Evolutionary conservation across 2,113 vertebrate genomes (phyloP), one percentile per base, ranked within the genome.

Genomic region (Esox niger): DNA sequence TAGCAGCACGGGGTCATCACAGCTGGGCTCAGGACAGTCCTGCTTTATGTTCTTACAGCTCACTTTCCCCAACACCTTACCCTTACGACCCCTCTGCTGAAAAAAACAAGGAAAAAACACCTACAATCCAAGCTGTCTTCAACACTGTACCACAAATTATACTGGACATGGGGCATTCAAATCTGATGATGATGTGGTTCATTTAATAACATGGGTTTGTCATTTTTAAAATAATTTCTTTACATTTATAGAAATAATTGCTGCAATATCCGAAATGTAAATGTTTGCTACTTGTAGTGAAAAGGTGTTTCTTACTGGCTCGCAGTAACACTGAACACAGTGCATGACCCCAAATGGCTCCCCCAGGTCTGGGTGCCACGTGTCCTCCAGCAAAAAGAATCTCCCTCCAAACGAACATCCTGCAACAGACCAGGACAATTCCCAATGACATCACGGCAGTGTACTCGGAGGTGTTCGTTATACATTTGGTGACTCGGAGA

Each of bases 331-430:
- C 83, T 95, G 89, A 66, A 98, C 94, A 4, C 96, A 98, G 87
- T 93, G 94, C 95, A 98, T 98, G 76, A 98, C 85, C 25, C 96
- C 96, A 27, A 98, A 98, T 8, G 96, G 96, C 70, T 98, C 95
- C 26, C 96, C 96, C 7, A 98, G 88, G 69, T 98, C 96, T 60
- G 96, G 96, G 80, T 98, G 95, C 96, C 96, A 98, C 21, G 92
- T 92, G 80, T 98, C 94, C 56, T 94, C 95, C 86, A 97, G 84
- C 5, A 93, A 93, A 62, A 97, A 98, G 75, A 93, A 92, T 1
- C 86, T 92, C 2, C 94, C 94, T 62, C 96, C 96, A 49, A 98
- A 98, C 6, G 92, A 90, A 71, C 96, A 98, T 82, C 95, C 95
- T 98, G 84, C 30, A 77, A 78, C 67, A 23, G 17, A 31, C 17